Evolutionary conservation across 2,888 invertebrate species (phyloP).

Genomic region (Folsomia manolachei): DNA sequence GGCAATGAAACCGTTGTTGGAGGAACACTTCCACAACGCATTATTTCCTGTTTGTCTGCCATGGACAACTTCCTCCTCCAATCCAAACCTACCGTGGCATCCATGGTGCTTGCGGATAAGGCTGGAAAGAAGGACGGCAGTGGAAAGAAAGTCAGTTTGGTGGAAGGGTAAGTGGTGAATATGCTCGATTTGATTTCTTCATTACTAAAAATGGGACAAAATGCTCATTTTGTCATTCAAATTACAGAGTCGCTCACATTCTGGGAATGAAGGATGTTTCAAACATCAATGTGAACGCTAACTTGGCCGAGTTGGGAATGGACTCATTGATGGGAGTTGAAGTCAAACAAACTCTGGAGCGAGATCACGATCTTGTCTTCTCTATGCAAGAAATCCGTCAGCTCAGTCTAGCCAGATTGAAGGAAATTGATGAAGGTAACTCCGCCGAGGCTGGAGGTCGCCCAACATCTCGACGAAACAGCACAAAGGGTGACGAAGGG

Average conservation of each 20-base stretch:
- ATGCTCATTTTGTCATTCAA: constrained; percentile 55
- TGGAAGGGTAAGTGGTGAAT: constrained; percentile 77
- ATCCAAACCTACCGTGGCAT: constrained; percentile 68
- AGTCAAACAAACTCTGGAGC: constrained; percentile 91
- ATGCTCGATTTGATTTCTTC: constrained; percentile 63
- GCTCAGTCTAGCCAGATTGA: constrained; percentile 73
- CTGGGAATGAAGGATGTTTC: constrained; percentile 79
- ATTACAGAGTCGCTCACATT: constrained; percentile 69
- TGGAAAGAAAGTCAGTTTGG: constrained; percentile 64
- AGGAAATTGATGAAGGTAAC: constrained; percentile 58
- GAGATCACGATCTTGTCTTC: constrained; percentile 85
- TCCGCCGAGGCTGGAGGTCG: constrained; percentile 15
- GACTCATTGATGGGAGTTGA: constrained; percentile 99
- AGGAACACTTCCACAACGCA: constrained; percentile 92
- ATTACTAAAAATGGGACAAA: not conserved
- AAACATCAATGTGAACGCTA: constrained; percentile 71
- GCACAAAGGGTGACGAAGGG: constrained; percentile 1
- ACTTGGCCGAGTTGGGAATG: constrained; percentile 92
- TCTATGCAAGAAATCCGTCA: constrained; percentile 86
- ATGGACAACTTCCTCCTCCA: constrained; percentile 88
- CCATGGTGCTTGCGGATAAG: constrained; percentile 85
- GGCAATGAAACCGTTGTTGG: constrained; percentile 87
- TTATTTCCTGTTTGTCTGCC: constrained; percentile 84
- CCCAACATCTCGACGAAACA: constrained; percentile 16
- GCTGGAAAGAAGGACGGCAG: constrained; percentile 56